Evolutionary conservation across 2,888 invertebrate genomes (phyloP).

Genomic region (Syrphus vitripennis): DNA sequence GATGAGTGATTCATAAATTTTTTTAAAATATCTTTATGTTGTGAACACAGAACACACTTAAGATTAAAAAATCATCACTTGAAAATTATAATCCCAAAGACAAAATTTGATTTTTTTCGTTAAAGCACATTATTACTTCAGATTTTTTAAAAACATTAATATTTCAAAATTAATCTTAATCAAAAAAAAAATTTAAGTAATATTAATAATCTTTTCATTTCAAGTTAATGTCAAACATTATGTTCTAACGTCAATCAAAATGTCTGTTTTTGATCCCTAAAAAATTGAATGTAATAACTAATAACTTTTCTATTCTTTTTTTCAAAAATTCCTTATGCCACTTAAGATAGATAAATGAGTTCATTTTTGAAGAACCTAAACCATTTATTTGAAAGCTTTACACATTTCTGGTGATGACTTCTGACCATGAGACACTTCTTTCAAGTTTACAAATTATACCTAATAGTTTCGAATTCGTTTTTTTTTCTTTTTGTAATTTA

Average conservation of each 20-base stretch:
- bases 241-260: neutral
- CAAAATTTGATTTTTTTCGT: neutral
- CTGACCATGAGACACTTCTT: slow-evolving; percentile 17
- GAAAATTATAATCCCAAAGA: neutral
- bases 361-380: neutral
- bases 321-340: neutral
- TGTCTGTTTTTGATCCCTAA: neutral
- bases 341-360: neutral
- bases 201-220: neutral
- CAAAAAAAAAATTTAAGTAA: neutral
- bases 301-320: neutral
- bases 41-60: neutral
- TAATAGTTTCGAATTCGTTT: neutral
- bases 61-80: neutral
- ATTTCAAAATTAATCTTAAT: neutral
- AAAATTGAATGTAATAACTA: neutral
- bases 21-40: neutral
- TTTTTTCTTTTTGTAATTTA: neutral
- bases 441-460: neutral
- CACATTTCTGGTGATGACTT: neutral
- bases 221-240: neutral
- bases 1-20: neutral
- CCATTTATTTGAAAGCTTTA: neutral
- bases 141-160: neutral
- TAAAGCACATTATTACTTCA: neutral